phyloP scores from a whole-genome alignment of 2,888 invertebrate genomes.

The Callosobruchus maculatus region DNA sequence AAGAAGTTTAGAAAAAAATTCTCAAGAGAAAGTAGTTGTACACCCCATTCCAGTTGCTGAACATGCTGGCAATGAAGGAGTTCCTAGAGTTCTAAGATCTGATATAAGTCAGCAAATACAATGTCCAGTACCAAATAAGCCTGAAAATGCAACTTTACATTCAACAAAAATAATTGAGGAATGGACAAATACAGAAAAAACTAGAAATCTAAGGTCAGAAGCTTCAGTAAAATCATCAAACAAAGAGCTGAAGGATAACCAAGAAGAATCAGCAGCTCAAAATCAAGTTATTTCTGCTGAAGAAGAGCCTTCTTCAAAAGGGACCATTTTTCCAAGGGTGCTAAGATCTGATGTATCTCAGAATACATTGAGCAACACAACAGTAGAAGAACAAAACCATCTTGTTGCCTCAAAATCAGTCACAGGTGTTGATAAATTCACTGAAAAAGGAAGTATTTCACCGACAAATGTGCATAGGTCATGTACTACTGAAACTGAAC shows the following conservation, averaged over 20 bases:
- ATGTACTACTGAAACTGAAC: too few relatives aligned
- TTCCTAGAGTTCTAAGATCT: conserved; percentile 7
- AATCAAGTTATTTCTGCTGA: not conserved
- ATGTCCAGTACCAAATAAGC: not conserved
- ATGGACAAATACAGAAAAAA: not conserved
- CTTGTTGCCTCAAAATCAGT: too few relatives aligned
- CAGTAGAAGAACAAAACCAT: too few relatives aligned
- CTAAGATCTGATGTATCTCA: conserved; percentile 7
- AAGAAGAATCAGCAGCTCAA: not conserved
- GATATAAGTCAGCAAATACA: conserved; percentile 4
- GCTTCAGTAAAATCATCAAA: not conserved
- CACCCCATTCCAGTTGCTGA: not conserved
- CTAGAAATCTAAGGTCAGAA: conserved; percentile 3
- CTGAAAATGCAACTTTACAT: too few relatives aligned
- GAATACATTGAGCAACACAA: too few relatives aligned
- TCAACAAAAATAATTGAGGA: not conserved
- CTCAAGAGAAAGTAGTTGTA: not conserved
- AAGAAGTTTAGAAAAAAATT: not conserved
- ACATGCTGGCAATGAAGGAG: not conserved
- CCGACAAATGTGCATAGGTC: too few relatives aligned
- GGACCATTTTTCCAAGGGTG: conserved; percentile 1
- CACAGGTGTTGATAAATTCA: too few relatives aligned
- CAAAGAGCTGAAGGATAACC: not conserved
- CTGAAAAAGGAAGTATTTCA: too few relatives aligned
- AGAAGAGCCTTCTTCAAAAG: not conserved